A percentile compares a stretch with the other conserved stretches of the same genome.
Evolutionary conservation across 2,797 vertebrate species (phyloP).

Genomic region (Pseudopleuronectes americanus): DNA sequence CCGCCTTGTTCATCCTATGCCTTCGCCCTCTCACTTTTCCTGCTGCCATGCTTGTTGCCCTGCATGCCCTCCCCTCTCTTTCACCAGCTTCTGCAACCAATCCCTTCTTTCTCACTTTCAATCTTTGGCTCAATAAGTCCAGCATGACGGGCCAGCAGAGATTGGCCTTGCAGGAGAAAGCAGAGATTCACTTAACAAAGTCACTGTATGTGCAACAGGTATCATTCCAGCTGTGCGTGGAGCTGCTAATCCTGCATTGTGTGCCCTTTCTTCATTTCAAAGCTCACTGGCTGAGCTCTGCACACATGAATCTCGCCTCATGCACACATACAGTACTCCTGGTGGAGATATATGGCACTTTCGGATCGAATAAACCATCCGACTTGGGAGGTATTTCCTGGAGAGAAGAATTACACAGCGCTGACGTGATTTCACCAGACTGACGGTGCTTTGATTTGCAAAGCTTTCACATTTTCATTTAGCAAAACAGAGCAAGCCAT

Average conservation of each 20-base stretch:
- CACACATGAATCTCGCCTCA: conserved; percentile 8
- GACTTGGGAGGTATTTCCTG: conserved; percentile 30
- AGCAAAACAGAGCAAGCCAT: conserved; percentile 44
- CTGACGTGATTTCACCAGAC: conserved; percentile 36
- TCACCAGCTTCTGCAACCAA: conserved; percentile 14
- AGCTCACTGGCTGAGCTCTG: conserved; percentile 21
- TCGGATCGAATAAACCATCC: conserved; percentile 36
- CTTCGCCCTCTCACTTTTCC: conserved; percentile 3
- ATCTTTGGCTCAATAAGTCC: conserved; percentile 70
- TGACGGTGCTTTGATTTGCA: conserved; percentile 57
- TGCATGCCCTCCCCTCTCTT: conserved; percentile 14
- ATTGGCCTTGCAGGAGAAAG: conserved; percentile 57
- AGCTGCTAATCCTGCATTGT: conserved; percentile 58
- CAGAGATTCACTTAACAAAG: conserved; percentile 60
- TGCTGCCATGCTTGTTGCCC: conserved; percentile 2
- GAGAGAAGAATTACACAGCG: conserved; percentile 24
- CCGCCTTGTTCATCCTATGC: conserved; percentile 25
- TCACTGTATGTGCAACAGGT: conserved; percentile 60
- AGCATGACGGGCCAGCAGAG: conserved; percentile 58
- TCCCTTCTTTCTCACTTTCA: conserved; percentile 62
- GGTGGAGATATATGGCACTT: conserved; percentile 10
- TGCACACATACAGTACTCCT: conserved; percentile 5
- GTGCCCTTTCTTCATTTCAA: conserved; percentile 46
- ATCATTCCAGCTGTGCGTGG: conserved; percentile 55
- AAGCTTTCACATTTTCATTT: conserved; percentile 63